A percentile compares a stretch with the other conserved stretches of the same genome.
These are phyloP conservation scores for Gallinago nigripennis DNA, from an alignment of 2,797 vertebrate genomes.

Conservation along the genomic window DNA sequence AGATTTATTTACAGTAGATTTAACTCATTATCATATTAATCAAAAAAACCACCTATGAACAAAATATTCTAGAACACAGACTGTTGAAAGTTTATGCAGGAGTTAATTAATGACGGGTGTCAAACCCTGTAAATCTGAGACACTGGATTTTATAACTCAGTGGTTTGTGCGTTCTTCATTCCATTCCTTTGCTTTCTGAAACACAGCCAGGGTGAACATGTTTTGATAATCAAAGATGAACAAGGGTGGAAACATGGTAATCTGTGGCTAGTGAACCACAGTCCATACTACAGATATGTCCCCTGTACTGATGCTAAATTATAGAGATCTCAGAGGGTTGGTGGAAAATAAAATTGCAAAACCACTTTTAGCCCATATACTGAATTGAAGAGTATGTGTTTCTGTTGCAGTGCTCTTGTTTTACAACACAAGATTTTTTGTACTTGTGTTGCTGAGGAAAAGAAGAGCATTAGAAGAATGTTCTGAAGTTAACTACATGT, in stretches of 20 bases:
- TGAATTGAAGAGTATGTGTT: not conserved
- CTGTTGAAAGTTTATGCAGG: not conserved
- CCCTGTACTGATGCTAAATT: no score
- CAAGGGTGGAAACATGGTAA: not conserved
- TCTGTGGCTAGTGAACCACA: not conserved
- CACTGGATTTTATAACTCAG: not conserved
- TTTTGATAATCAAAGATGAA: not conserved
- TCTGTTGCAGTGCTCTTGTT: not conserved
- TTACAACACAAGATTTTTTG: not conserved
- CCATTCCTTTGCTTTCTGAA: not conserved
- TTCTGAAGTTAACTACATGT: not conserved
- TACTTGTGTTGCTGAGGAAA: not conserved
- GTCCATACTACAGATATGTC: not conserved
- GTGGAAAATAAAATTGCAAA: not conserved
- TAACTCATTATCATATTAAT: not conserved
- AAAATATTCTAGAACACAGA: not conserved
- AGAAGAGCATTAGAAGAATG: not conserved
- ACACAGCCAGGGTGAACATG: not conserved
- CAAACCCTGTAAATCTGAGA: not conserved
- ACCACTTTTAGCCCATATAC: not conserved
- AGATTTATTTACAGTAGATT: not conserved
- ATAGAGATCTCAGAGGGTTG: accelerated
- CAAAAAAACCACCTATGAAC: not conserved
- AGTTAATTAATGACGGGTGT: not conserved
- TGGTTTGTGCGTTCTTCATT: not conserved